Conservation (phyloP, 1,140 invertebrate species). For the Calosoma granatense region DNA sequence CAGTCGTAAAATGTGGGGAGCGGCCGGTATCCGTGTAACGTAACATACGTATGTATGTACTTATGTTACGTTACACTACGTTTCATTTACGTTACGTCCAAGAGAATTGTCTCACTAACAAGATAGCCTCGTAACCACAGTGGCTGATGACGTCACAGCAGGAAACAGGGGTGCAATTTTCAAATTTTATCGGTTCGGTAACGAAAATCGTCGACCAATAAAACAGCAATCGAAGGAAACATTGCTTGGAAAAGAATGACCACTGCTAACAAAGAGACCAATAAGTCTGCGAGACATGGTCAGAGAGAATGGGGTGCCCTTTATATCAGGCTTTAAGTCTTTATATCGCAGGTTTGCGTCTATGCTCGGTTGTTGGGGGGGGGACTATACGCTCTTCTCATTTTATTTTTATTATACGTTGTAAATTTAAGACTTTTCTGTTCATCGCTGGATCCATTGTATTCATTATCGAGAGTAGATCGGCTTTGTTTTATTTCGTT, state of each 20-base stretch:
- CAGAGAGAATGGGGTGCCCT: neutral
- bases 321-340: slow-evolving; percentile 2
- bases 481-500: neutral
- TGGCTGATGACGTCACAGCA: neutral
- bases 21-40: no score
- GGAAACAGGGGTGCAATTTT: slow-evolving; percentile 4
- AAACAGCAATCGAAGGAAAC: slow-evolving; percentile 6
- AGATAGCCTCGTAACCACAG: neutral
- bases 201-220: slow-evolving; percentile 5
- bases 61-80: no score
- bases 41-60: no score
- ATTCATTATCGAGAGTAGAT: slow-evolving; percentile 1
- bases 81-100: neutral
- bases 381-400: neutral
- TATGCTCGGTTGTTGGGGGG: neutral
- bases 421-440: slow-evolving; percentile 6
- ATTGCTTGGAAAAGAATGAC: neutral
- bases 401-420: slow-evolving; percentile 2
- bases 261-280: slow-evolving; percentile 7
- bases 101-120: neutral
- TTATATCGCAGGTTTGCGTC: neutral
- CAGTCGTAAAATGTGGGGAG: neutral
- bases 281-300: neutral
- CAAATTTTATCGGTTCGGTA: slow-evolving; percentile 5
- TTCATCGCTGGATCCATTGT: neutral